These are phyloP conservation scores for Sphaerophoria rueppellii DNA, from an alignment of 2,888 invertebrate genomes.

Conservation along the genomic window DNA sequence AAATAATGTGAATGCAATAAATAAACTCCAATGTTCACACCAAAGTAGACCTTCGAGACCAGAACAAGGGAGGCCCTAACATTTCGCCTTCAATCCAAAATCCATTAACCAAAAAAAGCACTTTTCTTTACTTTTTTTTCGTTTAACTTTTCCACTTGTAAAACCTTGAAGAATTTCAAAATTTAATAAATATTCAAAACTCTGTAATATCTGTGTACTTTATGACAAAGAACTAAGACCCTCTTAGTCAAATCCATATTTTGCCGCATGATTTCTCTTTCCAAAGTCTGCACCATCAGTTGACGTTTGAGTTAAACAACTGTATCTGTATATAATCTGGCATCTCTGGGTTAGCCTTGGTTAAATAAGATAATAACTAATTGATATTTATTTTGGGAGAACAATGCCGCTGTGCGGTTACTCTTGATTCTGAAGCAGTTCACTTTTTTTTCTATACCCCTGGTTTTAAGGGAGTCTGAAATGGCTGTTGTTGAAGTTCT, in stretches of 20 bases:
- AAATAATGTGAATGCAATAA: background rate
- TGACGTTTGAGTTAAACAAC: too few relatives aligned
- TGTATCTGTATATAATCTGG: too few relatives aligned
- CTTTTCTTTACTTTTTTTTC: background rate
- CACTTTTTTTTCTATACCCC: background rate
- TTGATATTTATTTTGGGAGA: constrained; percentile 20
- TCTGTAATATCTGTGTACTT: background rate
- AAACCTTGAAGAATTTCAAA: background rate
- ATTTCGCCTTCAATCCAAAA: background rate
- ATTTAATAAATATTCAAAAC: constrained; percentile 23
- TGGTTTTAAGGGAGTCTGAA: background rate
- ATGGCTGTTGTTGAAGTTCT: too few relatives aligned
- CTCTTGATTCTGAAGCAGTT: background rate
- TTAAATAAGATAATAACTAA: constrained; percentile 11
- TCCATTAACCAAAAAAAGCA: background rate
- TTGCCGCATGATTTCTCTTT: constrained; percentile 3
- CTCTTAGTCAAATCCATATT: background rate
- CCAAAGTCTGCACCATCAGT: background rate
- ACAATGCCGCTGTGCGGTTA: background rate
- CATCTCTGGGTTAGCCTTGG: constrained; percentile 5
- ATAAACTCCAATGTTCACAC: background rate
- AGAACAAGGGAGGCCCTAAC: background rate
- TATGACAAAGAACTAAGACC: background rate
- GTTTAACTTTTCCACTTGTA: background rate
- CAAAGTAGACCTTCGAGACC: background rate